Evolutionary conservation across 2,888 invertebrate species (phyloP).

Genomic region (Nomada fabriciana): DNA sequence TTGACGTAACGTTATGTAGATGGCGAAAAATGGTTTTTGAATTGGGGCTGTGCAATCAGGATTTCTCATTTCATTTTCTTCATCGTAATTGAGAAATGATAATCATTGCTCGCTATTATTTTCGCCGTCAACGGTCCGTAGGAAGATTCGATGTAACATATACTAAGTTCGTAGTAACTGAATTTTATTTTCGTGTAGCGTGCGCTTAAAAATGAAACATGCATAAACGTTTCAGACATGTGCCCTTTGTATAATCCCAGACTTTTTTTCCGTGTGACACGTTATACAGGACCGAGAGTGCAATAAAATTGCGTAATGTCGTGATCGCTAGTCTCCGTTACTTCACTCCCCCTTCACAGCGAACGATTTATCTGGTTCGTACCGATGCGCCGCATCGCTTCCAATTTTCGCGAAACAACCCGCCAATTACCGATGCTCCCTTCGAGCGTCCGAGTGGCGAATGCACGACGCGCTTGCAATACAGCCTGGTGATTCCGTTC

Average conservation of each 20-base stretch:
- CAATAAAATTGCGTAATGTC: conserved; percentile 49
- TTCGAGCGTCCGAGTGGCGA: conserved; percentile 17
- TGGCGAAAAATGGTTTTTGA: background rate
- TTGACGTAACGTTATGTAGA: conserved; percentile 31
- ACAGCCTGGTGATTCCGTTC: conserved; percentile 1
- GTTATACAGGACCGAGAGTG: conserved; percentile 51
- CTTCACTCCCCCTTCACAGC: conserved; percentile 25
- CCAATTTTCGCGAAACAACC: conserved; percentile 32
- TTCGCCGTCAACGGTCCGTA: too few species aligned
- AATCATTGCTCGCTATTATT: background rate
- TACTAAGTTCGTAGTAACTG: too few species aligned
- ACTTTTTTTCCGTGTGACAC: conserved; percentile 23
- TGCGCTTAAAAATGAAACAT: too few species aligned
- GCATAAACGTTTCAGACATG: too few species aligned
- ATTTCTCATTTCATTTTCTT: background rate
- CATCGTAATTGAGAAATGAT: background rate
- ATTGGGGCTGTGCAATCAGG: background rate
- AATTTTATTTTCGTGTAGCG: too few species aligned
- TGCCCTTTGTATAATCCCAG: background rate
- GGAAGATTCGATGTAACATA: background rate
- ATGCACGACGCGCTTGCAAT: background rate
- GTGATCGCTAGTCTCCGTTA: conserved; percentile 1
- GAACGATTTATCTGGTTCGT: conserved; percentile 18
- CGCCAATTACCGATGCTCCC: conserved; percentile 25
- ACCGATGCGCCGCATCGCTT: conserved; percentile 5